Evolutionary conservation across 2,888 invertebrate species (phyloP), one percentile per base, ranked within the genome.

Genomic region (Dorcus hopei): DNA sequence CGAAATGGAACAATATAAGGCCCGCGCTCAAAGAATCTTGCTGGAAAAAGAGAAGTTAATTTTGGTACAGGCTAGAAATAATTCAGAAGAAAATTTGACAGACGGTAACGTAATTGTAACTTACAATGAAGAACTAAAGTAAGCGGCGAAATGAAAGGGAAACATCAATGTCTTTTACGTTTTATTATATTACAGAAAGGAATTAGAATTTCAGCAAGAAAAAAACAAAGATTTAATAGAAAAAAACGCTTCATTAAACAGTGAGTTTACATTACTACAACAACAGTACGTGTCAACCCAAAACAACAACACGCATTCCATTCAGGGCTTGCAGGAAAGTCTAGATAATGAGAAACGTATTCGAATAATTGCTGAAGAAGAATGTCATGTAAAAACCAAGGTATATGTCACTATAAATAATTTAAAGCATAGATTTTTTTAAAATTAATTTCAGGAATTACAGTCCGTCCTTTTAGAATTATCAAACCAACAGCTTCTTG

Each of bases 11-110:
- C 88, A 89, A 54, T 92, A 93, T 75, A 87, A 89, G 66, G 84
- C 85, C n/a, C 88, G 92, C 70, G 92, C 92, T 0, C 85, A 90
- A 68, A 83, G 86, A 63, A 90, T 91, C 59, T 77, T 93, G 7
- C 87, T 87, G 74, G 87, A 88, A 61, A 92, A 92, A 70, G 92
- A 93, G 70, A 84, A 86, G 65, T 76, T 91, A 26, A 89, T 91
- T 57, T 78, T 67, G 38, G 57, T 73, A 23, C 74, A 45, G 14
- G 8, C 11, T n/a, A 14, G 38, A 51, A 33, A 39, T 38, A 9
- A n/a, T 14, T 9, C 26, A 3, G 39, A 45, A 9, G 38, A 45
- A 47, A 73, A 58, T 52, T 66, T 62, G 52, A 52, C 60, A 9
- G 66, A 71, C 51, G 67, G 63, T 49, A 52, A 60, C 38, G 66